Evolutionary conservation across 2,888 invertebrate species (phyloP).

Genomic region (Phaonia tiefii): DNA sequence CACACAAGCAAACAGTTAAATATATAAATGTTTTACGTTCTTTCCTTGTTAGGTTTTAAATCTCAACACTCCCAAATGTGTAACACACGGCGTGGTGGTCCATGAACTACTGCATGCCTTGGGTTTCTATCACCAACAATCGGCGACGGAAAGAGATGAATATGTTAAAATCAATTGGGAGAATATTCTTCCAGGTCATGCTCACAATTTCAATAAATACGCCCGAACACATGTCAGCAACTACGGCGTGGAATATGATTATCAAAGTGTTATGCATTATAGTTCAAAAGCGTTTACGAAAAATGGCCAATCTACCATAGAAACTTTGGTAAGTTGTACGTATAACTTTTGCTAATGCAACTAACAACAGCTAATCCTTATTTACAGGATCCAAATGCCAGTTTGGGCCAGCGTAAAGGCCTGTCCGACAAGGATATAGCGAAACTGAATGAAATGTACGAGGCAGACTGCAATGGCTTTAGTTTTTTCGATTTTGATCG

Average conservation of each 20-base stretch:
- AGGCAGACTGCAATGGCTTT: slow-evolving; percentile 76
- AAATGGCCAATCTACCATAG: slow-evolving; percentile 85
- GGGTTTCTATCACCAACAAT: slow-evolving; percentile 93
- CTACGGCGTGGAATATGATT: slow-evolving; percentile 86
- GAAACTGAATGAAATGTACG: slow-evolving; percentile 82
- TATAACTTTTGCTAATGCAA: slow-evolving; percentile 10
- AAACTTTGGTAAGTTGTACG: slow-evolving; percentile 81
- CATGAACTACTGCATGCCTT: slow-evolving; percentile 91
- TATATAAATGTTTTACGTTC: neutral
- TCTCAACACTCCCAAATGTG: slow-evolving; percentile 82
- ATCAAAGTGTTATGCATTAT: slow-evolving; percentile 88
- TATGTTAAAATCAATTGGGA: slow-evolving; percentile 88
- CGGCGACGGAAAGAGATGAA: slow-evolving; percentile 88
- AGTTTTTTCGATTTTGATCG: slow-evolving; percentile 71
- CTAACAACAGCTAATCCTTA: no score
- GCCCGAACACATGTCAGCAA: slow-evolving; percentile 84
- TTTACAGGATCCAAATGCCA: slow-evolving; percentile 80
- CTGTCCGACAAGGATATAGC: slow-evolving; percentile 82
- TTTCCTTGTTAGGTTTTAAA: slow-evolving; percentile 81
- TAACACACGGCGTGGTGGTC: slow-evolving; percentile 84
- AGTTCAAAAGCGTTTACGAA: slow-evolving; percentile 85
- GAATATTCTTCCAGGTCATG: slow-evolving; percentile 82
- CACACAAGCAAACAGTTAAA: slow-evolving; percentile 16
- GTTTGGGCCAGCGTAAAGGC: slow-evolving; percentile 82
- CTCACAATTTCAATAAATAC: slow-evolving; percentile 85